Percentiles rank a stretch among this genome's conserved stretches.
Conservation (phyloP, 2,888 invertebrate genomes). For the Embidobia sp. region DNA sequence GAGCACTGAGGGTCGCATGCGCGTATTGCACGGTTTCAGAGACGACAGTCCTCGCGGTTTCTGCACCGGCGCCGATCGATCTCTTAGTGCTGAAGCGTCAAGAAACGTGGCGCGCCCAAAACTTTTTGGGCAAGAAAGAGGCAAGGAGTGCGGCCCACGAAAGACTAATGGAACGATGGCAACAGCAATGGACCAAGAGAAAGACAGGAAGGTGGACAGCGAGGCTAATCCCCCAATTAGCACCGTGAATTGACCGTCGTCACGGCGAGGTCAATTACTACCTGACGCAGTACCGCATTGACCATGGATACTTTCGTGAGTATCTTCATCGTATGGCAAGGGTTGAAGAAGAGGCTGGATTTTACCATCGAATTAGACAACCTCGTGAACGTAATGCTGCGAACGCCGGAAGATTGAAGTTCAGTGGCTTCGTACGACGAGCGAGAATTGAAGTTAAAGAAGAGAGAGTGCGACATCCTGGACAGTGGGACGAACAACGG, state of each 20-base stretch:
- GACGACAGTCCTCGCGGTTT: conserved; percentile 60
- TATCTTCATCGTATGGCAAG: conserved; percentile 3
- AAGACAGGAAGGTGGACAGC: conserved; percentile 61
- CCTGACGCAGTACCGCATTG: conserved; percentile 30
- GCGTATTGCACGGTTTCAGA: conserved; percentile 68
- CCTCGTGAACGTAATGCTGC: too few species aligned
- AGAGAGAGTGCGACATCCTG: too few species aligned
- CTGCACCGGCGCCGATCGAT: conserved; percentile 62
- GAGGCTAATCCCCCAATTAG: conserved; percentile 35
- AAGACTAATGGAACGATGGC: conserved; percentile 42
- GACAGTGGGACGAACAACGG: too few species aligned
- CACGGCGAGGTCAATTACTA: conserved; percentile 56
- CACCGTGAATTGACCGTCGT: conserved; percentile 47
- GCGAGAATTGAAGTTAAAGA: too few species aligned
- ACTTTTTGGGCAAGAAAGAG: too few species aligned
- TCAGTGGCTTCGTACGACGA: too few species aligned
- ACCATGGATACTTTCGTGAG: conserved; percentile 12
- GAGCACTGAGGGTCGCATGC: conserved; percentile 58
- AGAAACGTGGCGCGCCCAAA: neutral
- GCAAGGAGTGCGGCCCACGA: neutral
- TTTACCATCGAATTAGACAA: too few species aligned
- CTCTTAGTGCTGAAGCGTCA: conserved; percentile 56
- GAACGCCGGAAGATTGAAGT: too few species aligned
- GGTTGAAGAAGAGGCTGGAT: too few species aligned
- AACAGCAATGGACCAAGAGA: conserved; percentile 57